Evolutionary conservation across 2,797 vertebrate genomes (phyloP), one percentile per base, ranked within the genome.

Genomic region (Eulemur albifrons): DNA sequence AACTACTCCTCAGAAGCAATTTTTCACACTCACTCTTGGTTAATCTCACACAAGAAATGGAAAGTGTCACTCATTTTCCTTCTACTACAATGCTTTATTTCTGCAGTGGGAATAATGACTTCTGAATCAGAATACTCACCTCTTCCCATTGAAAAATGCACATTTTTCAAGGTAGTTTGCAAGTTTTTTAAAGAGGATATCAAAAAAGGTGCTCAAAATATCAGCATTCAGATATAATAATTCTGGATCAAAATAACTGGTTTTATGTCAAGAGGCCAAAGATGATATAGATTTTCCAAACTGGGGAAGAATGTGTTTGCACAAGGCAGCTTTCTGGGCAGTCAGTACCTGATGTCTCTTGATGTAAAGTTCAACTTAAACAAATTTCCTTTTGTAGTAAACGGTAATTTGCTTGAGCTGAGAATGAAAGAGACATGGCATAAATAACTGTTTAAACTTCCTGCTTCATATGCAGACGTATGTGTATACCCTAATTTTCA

Each of bases 41-140:
- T 82, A 95, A 93, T 54, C 75, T 81, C 67, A 90, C 61, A 75
- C 75, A 95, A 79, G 57, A 92, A 95, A 96, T 11, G 23, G 30
- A 90, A 97, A 96, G 30, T 80, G 86, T 92, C 89, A 50, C 10
- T 97, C 90, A 75, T 17, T 96, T 96, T 88, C 50, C 10, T 93
- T 76, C 95, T 63, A 70, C 57, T 95, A 12, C 77, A 89, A 95
- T 95, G 40, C 67, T 93, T 80, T 75, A 75, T 43, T n/a, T 89
- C 83, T 96, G 27, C 27, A 83, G 38, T 40, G 25, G 23, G 88
- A 95, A 81, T 1, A 95, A 77, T 48, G 72, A 35, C 11, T 25
- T 94, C 90, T 84, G 75, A 93, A 94, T 92, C 45, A 97, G 35
- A 35, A 63, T 59, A 87, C 30, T 89, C 72, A 67, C 52, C 20